These are phyloP conservation scores for Melitaea athalia DNA, from an alignment of 2,888 invertebrate species.

Conservation along the genomic window DNA sequence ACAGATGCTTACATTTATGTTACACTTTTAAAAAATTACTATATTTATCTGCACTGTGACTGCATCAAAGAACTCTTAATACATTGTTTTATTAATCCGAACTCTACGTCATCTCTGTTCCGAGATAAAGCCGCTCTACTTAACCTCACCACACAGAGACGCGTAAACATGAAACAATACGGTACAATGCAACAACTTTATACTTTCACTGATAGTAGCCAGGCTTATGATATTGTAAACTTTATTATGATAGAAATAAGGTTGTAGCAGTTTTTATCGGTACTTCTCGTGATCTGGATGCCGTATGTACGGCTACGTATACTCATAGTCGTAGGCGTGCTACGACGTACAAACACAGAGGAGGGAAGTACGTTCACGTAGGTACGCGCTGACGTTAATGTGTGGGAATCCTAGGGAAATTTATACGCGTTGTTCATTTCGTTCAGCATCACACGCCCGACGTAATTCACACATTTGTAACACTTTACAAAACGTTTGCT, in stretches of 20 bases:
- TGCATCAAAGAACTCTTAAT: conserved; percentile 5
- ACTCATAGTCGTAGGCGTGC: conserved; percentile 51
- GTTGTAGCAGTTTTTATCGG: conserved; percentile 40
- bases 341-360: conserved; percentile 41
- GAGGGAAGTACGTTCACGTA: conserved; percentile 54
- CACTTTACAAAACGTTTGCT: conserved; percentile 70
- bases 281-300: conserved; percentile 35
- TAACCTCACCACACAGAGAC: conserved; percentile 80
- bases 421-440: conserved; percentile 74
- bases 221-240: conserved; percentile 43
- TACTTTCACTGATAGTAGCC: conserved; percentile 49
- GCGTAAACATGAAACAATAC: conserved; percentile 82
- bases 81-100: conserved; percentile 59
- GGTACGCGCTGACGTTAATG: conserved; percentile 60
- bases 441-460: conserved; percentile 59
- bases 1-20: not conserved
- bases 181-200: conserved; percentile 76
- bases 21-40: not conserved
- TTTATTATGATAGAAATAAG: conserved; percentile 47
- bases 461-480: conserved; percentile 77
- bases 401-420: conserved; percentile 79
- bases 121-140: conserved; percentile 81
- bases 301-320: conserved; percentile 57
- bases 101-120: conserved; percentile 77
- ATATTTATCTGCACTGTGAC: conserved; percentile 21